Percentiles rank a stretch among this genome's conserved stretches.
These are phyloP conservation scores for Montifringilla adamsi DNA, from an alignment of 2,113 vertebrate genomes.

Conservation along the genomic window DNA sequence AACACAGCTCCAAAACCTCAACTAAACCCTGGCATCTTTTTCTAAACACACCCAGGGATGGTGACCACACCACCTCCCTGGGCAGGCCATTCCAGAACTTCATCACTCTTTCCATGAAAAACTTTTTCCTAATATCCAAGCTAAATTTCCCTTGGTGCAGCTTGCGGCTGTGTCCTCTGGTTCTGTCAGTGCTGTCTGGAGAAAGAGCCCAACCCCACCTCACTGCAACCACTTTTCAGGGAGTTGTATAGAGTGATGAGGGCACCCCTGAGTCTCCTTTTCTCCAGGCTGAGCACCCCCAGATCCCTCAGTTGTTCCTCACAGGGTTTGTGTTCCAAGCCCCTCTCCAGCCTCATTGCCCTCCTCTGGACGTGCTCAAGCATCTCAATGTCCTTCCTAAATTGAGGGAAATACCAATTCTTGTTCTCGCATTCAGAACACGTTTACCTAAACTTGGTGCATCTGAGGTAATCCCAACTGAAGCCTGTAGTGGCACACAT, in stretches of 20 bases:
- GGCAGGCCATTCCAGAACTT: background rate
- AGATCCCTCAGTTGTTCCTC: background rate
- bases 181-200: background rate
- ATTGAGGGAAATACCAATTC: background rate
- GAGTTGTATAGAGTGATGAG: background rate
- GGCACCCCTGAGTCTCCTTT: background rate
- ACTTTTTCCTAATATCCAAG: background rate
- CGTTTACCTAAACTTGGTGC: background rate
- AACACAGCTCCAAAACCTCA: background rate
- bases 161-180: background rate
- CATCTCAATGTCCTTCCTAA: accelerated
- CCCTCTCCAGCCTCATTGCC: background rate
- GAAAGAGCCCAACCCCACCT: background rate
- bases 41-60: background rate
- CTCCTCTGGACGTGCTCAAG: background rate
- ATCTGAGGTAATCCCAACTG: background rate
- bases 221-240: background rate
- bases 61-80: accelerated
- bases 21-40: background rate
- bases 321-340: background rate
- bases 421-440: background rate
- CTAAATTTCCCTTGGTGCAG: background rate
- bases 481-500: background rate
- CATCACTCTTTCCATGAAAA: background rate
- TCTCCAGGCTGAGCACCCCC: background rate